Conservation (phyloP, 1,140 invertebrate genomes). For the Rhagoletis pomonella region DNA sequence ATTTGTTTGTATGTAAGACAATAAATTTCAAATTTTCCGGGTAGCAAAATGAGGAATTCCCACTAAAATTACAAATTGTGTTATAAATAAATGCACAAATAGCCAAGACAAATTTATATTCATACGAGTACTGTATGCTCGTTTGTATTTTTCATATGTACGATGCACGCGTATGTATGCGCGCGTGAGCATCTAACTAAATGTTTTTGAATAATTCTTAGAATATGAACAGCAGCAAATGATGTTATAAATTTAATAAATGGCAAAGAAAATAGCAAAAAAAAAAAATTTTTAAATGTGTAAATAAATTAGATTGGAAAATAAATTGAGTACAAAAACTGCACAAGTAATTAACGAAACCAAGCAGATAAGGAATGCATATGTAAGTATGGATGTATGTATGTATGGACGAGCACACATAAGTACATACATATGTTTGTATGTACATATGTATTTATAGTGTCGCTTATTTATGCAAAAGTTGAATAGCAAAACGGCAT, state of each 20-base stretch:
- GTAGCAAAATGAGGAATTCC: conserved; percentile 40
- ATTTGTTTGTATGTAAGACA: neutral
- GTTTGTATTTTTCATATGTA: no score
- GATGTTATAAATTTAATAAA: conserved; percentile 18
- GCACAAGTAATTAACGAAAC: no score
- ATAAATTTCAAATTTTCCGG: neutral
- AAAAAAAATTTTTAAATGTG: no score
- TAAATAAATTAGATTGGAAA: neutral
- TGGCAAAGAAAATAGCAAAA: neutral
- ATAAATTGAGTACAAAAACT: neutral
- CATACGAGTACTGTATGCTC: no score
- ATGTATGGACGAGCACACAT: neutral
- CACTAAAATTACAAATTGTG: conserved; percentile 46
- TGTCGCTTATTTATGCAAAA: no score
- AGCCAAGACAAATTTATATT: neutral
- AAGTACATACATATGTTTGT: neutral
- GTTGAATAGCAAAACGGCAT: no score
- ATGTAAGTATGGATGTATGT: neutral
- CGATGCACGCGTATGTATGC: neutral
- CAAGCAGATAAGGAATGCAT: no score
- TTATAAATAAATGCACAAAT: conserved; percentile 31
- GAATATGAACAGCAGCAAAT: neutral
- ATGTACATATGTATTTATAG: neutral
- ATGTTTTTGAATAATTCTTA: conserved; percentile 6
- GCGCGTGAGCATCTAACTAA: neutral